Evolutionary conservation across 1,140 invertebrate species (phyloP).

Genomic region (Solen grandis): DNA sequence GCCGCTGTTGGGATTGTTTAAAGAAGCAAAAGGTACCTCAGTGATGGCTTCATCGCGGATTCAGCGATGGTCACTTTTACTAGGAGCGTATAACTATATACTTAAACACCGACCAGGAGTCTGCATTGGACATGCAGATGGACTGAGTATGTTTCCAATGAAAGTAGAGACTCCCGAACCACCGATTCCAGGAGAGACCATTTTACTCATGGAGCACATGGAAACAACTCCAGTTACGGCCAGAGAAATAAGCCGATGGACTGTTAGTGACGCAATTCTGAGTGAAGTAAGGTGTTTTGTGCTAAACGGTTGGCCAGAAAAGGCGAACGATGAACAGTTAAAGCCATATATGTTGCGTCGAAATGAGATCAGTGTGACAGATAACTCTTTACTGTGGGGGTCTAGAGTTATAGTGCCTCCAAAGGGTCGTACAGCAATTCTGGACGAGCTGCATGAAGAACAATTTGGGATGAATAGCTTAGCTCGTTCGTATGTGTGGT

Average conservation of each 20-base stretch:
- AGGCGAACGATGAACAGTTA: no score
- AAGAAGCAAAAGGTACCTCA: slow-evolving; percentile 72
- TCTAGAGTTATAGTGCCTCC: slow-evolving; percentile 78
- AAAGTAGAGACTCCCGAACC: no score
- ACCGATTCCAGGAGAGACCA: no score
- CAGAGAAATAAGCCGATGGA: no score
- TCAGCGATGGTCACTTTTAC: slow-evolving; percentile 62
- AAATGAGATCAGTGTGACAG: slow-evolving; percentile 45
- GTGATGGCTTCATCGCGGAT: slow-evolving; percentile 67
- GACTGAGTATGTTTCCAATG: no score
- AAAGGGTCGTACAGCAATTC: slow-evolving; percentile 69
- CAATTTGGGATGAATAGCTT: slow-evolving; percentile 84
- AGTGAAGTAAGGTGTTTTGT: no score
- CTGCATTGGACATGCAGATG: no score
- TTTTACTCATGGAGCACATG: no score
- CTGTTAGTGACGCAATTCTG: no score
- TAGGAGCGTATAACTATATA: slow-evolving; percentile 64
- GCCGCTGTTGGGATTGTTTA: slow-evolving; percentile 77
- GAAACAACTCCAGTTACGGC: no score
- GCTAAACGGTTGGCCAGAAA: no score
- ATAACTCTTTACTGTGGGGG: slow-evolving; percentile 58
- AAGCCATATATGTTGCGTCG: background rate
- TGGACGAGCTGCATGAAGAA: slow-evolving; percentile 81
- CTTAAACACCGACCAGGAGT: slow-evolving; percentile 63
- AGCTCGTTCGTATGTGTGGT: slow-evolving; percentile 82